A percentile compares a stretch with the other conserved stretches of the same genome.
Evolutionary conservation across 2,113 vertebrate species (phyloP).

Genomic region (Tachysurus vachellii): DNA sequence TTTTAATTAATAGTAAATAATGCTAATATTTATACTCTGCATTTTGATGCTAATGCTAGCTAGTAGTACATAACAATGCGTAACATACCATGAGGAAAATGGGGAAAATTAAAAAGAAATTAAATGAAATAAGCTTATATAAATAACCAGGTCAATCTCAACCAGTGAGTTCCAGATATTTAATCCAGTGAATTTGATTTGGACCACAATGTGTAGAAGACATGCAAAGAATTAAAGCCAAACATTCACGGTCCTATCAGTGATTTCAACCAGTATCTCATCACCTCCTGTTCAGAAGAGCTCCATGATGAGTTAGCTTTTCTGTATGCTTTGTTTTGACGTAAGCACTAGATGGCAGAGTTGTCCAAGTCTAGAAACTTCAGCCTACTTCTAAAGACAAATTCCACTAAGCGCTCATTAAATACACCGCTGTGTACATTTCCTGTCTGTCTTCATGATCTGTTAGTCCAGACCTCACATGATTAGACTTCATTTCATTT

Average conservation of each 20-base stretch:
- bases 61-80: no score
- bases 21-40: background rate
- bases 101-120: background rate
- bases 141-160: background rate
- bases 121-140: no score
- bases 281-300: background rate
- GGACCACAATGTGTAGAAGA: background rate
- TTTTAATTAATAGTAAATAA: no score
- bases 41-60: background rate
- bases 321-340: background rate
- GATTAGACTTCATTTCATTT: background rate
- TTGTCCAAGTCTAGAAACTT: background rate
- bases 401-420: background rate
- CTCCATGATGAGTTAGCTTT: background rate
- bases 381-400: background rate
- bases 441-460: background rate
- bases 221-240: background rate
- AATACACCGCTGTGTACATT: background rate
- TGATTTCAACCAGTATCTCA: background rate
- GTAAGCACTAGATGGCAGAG: conserved; percentile 47
- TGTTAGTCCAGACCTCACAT: background rate
- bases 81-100: background rate
- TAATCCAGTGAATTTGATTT: background rate
- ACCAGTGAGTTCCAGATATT: background rate
- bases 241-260: background rate